Conservation (phyloP, 92 coral and sea anemone species). For the Epizoanthus scotinus region DNA sequence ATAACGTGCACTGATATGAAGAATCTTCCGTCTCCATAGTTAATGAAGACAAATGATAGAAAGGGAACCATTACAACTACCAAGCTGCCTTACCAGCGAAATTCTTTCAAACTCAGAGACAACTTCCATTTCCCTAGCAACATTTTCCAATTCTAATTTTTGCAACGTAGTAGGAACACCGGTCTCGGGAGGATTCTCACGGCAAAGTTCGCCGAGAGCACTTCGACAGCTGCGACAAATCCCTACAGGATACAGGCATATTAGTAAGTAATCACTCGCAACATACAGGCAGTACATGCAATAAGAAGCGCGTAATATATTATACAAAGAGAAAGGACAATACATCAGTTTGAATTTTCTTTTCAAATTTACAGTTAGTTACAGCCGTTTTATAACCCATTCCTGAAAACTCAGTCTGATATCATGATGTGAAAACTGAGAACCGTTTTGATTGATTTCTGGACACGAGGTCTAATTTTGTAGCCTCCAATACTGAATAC, state of each 20-base stretch:
- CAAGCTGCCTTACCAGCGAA: slow-evolving; percentile 28
- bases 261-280: not conserved
- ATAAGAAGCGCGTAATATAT: no score
- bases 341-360: no score
- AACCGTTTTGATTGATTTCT: no score
- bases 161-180: not conserved
- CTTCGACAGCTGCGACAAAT: slow-evolving; percentile 24
- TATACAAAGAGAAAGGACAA: no score
- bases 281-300: not conserved
- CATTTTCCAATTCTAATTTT: slow-evolving; percentile 27
- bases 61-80: not conserved
- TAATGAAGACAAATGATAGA: not conserved
- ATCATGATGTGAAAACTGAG: no score
- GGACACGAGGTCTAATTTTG: not conserved
- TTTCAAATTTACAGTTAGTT: no score
- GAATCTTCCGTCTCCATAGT: no score
- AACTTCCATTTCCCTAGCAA: not conserved
- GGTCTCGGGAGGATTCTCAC: not conserved
- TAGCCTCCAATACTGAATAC: no score
- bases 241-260: slow-evolving; percentile 16
- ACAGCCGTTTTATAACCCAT: no score
- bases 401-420: no score
- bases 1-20: no score
- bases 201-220: not conserved
- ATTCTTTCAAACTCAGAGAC: slow-evolving; percentile 32